Evolutionary conservation across 2,797 vertebrate species (phyloP).

Genomic region (Thamnophis elegans): DNA sequence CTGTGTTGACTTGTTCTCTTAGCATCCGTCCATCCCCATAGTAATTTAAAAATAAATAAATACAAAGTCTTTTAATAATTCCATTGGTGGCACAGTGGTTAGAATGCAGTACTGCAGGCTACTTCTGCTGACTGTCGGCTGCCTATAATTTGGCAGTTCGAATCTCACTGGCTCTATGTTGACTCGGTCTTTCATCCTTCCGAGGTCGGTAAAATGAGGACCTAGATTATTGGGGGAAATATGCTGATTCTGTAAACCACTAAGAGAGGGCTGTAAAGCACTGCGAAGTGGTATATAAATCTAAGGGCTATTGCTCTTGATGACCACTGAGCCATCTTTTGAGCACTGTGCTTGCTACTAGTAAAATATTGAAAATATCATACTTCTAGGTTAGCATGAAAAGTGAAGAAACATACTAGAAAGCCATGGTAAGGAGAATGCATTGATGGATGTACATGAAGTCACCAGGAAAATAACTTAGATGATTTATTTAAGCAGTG

Average conservation of each 20-base stretch:
- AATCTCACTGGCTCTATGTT: too few species aligned
- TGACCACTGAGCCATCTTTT: not conserved
- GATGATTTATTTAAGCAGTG: not conserved
- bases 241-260: too few species aligned
- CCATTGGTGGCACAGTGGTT: not conserved
- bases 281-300: too few species aligned
- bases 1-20: not conserved
- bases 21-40: not conserved
- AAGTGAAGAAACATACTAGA: not conserved
- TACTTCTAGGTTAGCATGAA: not conserved
- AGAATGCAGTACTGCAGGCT: too few species aligned
- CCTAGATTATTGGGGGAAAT: too few species aligned
- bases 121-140: too few species aligned
- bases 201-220: too few species aligned
- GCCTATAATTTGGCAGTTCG: too few species aligned
- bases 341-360: not conserved
- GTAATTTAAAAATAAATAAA: not conserved
- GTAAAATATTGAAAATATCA: not conserved
- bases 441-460: not conserved
- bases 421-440: not conserved
- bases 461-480: not conserved
- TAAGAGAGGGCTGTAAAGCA: too few species aligned
- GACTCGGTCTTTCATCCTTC: too few species aligned
- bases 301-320: too few species aligned
- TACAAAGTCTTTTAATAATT: not conserved